Evolutionary conservation across 2,113 vertebrate species (phyloP), one percentile per base, ranked within the genome.

Genomic region (Blennius ocellaris): DNA sequence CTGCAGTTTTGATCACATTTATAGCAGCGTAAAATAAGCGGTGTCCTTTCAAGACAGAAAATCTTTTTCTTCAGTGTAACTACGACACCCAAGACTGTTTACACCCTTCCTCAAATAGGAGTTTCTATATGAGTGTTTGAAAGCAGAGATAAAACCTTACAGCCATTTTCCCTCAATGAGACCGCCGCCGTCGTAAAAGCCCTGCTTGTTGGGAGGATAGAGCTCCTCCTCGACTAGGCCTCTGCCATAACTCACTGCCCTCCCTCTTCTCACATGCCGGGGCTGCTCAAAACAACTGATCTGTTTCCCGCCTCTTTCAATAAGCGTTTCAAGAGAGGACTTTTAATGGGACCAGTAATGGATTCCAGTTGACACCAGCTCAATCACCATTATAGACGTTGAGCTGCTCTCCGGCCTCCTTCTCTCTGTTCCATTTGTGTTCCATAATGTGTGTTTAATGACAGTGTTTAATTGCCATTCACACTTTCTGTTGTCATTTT

Each of bases 371-470:
- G 82, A 84, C 72, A 80, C 65, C 55, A 71, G 67, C 50, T 78
- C 54, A 49, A 58, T 86, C 60, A 71, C 63, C 54, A 68, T 84
- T 80, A n/a, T n/a, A 68, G 41, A 69, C 50, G 48, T 68, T 68
- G 77, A 74, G 58, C 67, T 57, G 38, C 49, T 78, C 48, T 54
- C 38, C 14, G 30, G 6, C 50, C 41, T 11, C 41, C 15, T 54
- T 54, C 49, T 66, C 44, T 36, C 17, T 6, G 7, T 74, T 76
- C 70, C 53, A 60, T 78, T 80, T 76, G 16, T 55, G 65, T 47
- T 80, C 39, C 14, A 38, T 86, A 73, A 86, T 84, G 73, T 59
- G 47, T 41, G 59, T 78, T 81, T 87, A 84, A 86, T 74, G 69
- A 61, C 38, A 10, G 41, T 15, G 53, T 78, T 80, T 62, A 71